A percentile compares a stretch with the other conserved stretches of the same genome.
These are phyloP conservation scores for Ylistrum balloti DNA, from an alignment of 1,140 invertebrate genomes.

Conservation along the genomic window DNA sequence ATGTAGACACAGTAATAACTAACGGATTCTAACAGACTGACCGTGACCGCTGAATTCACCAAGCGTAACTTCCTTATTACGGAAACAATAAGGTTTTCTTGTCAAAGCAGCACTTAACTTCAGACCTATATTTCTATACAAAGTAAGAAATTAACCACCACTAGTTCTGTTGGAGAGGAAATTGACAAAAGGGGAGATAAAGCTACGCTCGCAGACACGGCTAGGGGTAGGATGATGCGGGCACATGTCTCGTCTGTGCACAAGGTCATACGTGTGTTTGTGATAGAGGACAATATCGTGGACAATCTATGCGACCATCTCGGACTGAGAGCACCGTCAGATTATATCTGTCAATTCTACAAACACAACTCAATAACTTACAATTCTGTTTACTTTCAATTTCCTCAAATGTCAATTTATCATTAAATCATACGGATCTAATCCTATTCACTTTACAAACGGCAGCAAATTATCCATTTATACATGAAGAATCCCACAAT, in stretches of 20 bases:
- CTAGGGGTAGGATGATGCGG: background rate
- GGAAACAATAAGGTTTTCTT: too few relatives aligned
- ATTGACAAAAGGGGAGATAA: background rate
- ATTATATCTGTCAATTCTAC: conserved; percentile 15
- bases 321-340: background rate
- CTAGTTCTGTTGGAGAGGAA: too few relatives aligned
- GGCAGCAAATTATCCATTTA: conserved; percentile 42
- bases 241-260: background rate
- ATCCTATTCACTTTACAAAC: conserved; percentile 38
- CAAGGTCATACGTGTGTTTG: background rate
- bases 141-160: too few relatives aligned
- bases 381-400: conserved; percentile 35
- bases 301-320: background rate
- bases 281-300: background rate
- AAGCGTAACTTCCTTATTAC: too few relatives aligned
- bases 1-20: too few relatives aligned
- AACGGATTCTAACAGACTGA: too few relatives aligned
- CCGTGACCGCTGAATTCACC: too few relatives aligned
- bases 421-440: conserved; percentile 39
- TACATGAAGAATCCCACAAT: conserved; percentile 46
- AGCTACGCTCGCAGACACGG: too few relatives aligned
- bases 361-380: conserved; percentile 35
- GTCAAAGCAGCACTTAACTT: too few relatives aligned
- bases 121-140: too few relatives aligned
- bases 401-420: conserved; percentile 40